Base-by-base conservation (phyloP, 2,888 invertebrate species). In the Gari tellinella region DNA sequence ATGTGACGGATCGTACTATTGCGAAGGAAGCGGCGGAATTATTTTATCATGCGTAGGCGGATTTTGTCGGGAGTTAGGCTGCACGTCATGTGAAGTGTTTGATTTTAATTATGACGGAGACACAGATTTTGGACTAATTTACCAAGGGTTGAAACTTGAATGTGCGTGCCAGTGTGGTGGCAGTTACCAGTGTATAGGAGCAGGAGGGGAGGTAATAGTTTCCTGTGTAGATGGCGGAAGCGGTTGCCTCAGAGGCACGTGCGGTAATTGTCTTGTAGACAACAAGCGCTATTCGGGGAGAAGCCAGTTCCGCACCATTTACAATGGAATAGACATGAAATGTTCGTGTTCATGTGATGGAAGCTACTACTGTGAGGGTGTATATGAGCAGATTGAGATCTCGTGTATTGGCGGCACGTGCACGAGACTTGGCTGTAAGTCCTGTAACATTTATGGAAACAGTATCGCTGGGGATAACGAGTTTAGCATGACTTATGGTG, bases 1-100 rank as follows among this genome's bases (percentile, higher is more conserved):
- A 7, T 89, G 88, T 72, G 84, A 86, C 67, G 87, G 87, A 0
- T 64, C 76, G 1, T 87, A 84, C 75, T 75, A 78, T 23, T 87
- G 86, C 41, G 81, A 75, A 41, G 79, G 79, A 21, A 31, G 43
- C 10, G 61, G 56, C 0, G 75, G 75, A 4, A 8, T 69, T 3
- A 66, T 72, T 17, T 55, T 79, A 5, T 69, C 75, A 8, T 79
- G 79, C 46, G 51, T 63, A 1, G 31, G 51, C 21, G 79, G 79
- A 8, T 49, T 46, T 15, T 79, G 79, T 40, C 31, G 23, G 7
- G 72, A 79, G 48, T 41, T 79, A 12, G 79, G 79, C 12, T 79
- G 79, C 26, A 40, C 62, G 1, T 68, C 72, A 2, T 79, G 79
- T 31, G 58, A 53, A 12, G 60, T 72, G 1, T 79, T 51, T 31